These are phyloP conservation scores for Polydrusus tereticollis DNA, from an alignment of 2,888 invertebrate species.

Conservation along the genomic window DNA sequence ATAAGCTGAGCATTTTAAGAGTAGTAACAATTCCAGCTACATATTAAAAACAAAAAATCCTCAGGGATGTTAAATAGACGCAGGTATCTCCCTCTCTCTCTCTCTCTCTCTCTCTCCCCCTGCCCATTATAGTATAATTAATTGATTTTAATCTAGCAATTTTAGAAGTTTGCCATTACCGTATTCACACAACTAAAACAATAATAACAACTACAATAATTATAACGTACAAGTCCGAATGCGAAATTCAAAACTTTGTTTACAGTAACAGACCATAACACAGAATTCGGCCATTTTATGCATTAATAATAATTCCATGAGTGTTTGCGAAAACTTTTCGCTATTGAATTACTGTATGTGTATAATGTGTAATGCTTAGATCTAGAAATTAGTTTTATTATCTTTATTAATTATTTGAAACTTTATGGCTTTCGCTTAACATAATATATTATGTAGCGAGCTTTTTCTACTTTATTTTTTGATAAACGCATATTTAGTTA, in stretches of 20 bases:
- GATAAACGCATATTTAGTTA: too few species aligned
- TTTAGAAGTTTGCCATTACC: not conserved
- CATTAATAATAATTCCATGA: conserved; percentile 11
- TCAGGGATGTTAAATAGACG: too few species aligned
- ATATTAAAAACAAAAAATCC: too few species aligned
- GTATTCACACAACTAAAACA: not conserved
- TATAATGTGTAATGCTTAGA: not conserved
- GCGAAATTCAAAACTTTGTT: conserved; percentile 5
- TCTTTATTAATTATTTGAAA: not conserved
- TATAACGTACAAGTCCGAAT: not conserved
- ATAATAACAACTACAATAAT: conserved; percentile 1
- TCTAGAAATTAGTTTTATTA: not conserved
- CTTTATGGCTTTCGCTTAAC: not conserved
- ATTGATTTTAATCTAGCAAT: not conserved
- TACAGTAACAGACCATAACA: conserved; percentile 12
- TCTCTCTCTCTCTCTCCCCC: too few species aligned
- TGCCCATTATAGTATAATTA: not conserved
- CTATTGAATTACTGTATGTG: not conserved
- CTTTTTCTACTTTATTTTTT: too few species aligned
- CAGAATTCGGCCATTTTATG: not conserved
- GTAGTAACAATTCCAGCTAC: too few species aligned
- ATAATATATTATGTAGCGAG: too few species aligned
- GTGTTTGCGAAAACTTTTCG: conserved; percentile 10
- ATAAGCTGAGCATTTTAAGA: too few species aligned
- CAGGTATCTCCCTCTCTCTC: too few species aligned